Conservation (phyloP, 2,113 vertebrate species). For the Lichenostomus cassidix region DNA sequence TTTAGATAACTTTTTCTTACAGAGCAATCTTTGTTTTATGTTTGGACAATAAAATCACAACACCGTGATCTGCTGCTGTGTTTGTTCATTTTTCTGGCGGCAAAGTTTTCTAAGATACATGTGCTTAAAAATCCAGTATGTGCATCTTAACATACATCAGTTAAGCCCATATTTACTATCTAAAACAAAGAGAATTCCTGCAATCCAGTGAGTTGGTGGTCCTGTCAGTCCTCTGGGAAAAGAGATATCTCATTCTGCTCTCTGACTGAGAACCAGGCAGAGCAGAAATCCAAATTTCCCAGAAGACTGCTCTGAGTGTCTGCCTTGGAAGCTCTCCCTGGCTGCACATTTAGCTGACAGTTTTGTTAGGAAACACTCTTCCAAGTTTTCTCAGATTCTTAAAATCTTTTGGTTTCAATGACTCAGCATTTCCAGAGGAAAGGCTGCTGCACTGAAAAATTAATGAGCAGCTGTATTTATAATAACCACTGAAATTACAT, state of each 20-base stretch:
- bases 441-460: not conserved
- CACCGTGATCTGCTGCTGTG: not conserved
- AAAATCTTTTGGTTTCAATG: not conserved
- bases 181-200: not conserved
- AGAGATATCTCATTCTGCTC: rapidly evolving
- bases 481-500: not conserved
- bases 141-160: not conserved
- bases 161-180: not conserved
- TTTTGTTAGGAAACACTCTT: not conserved
- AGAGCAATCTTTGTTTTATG: not conserved
- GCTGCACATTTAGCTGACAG: not conserved
- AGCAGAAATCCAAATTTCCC: not conserved
- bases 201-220: not conserved
- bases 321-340: not conserved
- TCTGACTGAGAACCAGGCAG: not conserved
- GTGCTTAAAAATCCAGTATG: not conserved
- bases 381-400: constrained; percentile 5
- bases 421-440: constrained; percentile 17
- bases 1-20: not conserved
- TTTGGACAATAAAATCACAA: not conserved
- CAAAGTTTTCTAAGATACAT: not conserved
- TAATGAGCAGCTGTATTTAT: not conserved
- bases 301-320: not conserved
- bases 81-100: not conserved
- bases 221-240: not conserved